Evolutionary conservation across 2,888 invertebrate genomes (phyloP), one percentile per base, ranked within the genome.

Genomic region (Epiblema foenella): DNA sequence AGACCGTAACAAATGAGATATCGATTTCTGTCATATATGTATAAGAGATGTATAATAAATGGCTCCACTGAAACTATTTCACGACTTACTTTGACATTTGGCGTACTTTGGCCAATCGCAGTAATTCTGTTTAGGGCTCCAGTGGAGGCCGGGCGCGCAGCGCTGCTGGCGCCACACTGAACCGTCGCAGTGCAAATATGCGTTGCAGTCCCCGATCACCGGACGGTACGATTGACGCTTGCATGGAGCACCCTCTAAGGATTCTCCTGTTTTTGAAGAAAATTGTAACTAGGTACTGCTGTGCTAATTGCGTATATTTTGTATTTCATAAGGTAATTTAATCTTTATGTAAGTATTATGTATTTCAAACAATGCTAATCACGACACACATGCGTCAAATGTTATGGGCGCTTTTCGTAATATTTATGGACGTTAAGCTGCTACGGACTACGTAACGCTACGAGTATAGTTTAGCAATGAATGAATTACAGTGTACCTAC

Each of bases 101-200:
- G 97, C 97, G 56, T 94, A 93, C 65, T 93, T 93, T 2, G 97
- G 97, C 98, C 97, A 98, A 84, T 98, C 97, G 81, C 98, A 98
- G 68, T 96, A 94, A 63, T 94, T 94, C 66, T 94, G 92, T 0
- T 88, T 83, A 33, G 92, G 89, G 83, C 97, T 97, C 97, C 97
- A 98, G 83, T 97, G 97, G n/a, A 98, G 87, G 10, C 97, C 97
- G 0, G 96, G 96, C 0, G 97, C 96, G 82, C 98, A 98, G 75
- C 94, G 94, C 78, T 97, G 96, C 74, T 94, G 94, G 3, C 91
- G 94, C 82, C 96, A 89, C 71, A 95, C 94, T 2, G 95, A 96
- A 15, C 95, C 94, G 29, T 97, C 95, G 80, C 98, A 98, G 73
- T 96, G 95, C 74, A 95, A 95, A 84, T 97, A 98, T 0, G 95